Evolutionary conservation across 2,888 invertebrate genomes (phyloP).

Genomic region (Loripinus fragilis): DNA sequence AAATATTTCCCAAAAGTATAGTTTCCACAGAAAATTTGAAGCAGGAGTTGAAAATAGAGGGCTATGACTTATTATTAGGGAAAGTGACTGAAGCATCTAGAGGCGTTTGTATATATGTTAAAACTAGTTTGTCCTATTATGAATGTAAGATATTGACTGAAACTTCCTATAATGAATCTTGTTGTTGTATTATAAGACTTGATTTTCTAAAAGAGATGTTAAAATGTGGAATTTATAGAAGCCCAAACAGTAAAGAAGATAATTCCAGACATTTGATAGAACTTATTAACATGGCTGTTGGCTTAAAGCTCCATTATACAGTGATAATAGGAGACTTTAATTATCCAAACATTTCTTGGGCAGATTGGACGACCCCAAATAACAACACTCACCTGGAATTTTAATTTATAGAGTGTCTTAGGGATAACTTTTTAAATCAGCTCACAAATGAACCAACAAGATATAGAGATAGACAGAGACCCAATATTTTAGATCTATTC

Average conservation of each 20-base stretch:
- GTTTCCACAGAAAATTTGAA: neutral
- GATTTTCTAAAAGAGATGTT: neutral
- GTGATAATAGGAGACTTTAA: constrained; percentile 21
- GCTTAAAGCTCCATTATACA: constrained; percentile 9
- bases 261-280: constrained; percentile 16
- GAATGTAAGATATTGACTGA: constrained; percentile 15
- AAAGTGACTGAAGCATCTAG: neutral
- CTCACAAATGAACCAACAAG: neutral
- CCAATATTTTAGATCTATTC: constrained; percentile 16
- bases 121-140: neutral
- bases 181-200: constrained; percentile 18
- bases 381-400: constrained; percentile 2
- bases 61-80: constrained; percentile 11
- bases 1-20: constrained; percentile 20
- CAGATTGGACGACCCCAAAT: constrained; percentile 13
- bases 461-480: constrained; percentile 11
- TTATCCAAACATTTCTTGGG: constrained; percentile 19
- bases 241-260: neutral
- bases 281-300: constrained; percentile 5
- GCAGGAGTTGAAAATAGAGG: constrained; percentile 8
- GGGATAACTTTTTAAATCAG: constrained; percentile 14
- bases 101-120: constrained; percentile 15
- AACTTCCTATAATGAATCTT: constrained; percentile 4
- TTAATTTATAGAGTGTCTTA: constrained; percentile 1
- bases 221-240: constrained; percentile 9